These are phyloP conservation scores for Styela plicata DNA, from an alignment of 23 tunicate species.

Conservation along the genomic window DNA sequence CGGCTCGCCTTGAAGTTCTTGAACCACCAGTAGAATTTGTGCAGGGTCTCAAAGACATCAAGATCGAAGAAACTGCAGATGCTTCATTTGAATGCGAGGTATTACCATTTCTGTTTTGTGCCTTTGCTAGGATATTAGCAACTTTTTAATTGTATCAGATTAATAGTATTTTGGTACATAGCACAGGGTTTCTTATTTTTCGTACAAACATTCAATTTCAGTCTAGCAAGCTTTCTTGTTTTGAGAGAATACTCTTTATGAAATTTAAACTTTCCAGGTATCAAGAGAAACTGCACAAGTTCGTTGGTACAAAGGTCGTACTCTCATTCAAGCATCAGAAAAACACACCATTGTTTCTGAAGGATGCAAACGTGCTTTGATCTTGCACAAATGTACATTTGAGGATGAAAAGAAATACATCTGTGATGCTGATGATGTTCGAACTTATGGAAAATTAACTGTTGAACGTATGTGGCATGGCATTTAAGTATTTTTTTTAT, in stretches of 20 bases:
- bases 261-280: slow-evolving; percentile 3
- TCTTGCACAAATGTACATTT: slow-evolving; percentile 16
- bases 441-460: slow-evolving; percentile 24
- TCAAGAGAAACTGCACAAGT: slow-evolving; percentile 33
- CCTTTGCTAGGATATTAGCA: neutral
- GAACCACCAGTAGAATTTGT: slow-evolving; percentile 44
- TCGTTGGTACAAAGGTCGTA: slow-evolving; percentile 33
- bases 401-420: slow-evolving; percentile 40
- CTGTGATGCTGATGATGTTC: slow-evolving; percentile 41
- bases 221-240: too few relatives aligned
- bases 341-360: slow-evolving; percentile 12
- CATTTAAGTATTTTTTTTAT: too few relatives aligned
- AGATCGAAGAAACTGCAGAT: slow-evolving; percentile 18
- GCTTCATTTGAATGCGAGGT: slow-evolving; percentile 30
- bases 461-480: slow-evolving; percentile 28
- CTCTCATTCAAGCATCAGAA: slow-evolving; percentile 10
- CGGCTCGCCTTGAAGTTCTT: slow-evolving; percentile 25
- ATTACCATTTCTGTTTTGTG: neutral
- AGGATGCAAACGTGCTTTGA: slow-evolving; percentile 10
- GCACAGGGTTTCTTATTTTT: too few relatives aligned
- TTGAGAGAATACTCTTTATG: too few relatives aligned
- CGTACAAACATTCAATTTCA: too few relatives aligned
- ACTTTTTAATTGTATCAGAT: neutral
- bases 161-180: too few relatives aligned
- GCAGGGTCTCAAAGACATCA: slow-evolving; percentile 17